These are phyloP conservation scores for Caenorhabditis imperialis DNA, from an alignment of 2,888 invertebrate genomes.

Conservation along the genomic window DNA sequence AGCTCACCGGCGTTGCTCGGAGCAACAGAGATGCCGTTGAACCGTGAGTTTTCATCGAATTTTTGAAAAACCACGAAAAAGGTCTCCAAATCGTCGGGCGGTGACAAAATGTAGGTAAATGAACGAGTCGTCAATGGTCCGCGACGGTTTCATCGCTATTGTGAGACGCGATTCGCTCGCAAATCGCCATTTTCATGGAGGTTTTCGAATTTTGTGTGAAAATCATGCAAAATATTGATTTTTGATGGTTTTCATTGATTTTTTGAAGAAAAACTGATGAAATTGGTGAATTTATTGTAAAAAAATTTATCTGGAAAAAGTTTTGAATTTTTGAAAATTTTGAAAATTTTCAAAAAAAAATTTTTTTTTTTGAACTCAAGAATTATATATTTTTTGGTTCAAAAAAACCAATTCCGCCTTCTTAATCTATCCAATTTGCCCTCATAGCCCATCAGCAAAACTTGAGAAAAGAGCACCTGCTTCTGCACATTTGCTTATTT, in stretches of 20 bases:
- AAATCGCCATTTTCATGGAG: constrained; percentile 1
- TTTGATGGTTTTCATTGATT: too few species aligned
- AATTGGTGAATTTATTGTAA: too few species aligned
- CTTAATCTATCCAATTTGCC: constrained; percentile 44
- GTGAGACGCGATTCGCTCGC: constrained; percentile 14
- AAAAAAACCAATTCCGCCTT: constrained; percentile 5
- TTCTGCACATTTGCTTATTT: constrained; percentile 53
- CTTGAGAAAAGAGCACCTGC: constrained; percentile 34
- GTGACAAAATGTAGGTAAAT: constrained; percentile 51
- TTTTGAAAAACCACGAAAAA: background rate
- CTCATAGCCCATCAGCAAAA: constrained; percentile 31
- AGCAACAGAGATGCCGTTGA: constrained; percentile 29
- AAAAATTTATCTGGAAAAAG: too few species aligned
- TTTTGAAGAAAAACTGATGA: too few species aligned
- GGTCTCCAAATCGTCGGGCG: background rate
- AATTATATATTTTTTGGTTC: too few species aligned
- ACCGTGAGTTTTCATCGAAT: constrained; percentile 23
- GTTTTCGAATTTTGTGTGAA: constrained; percentile 27
- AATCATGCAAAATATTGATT: too few species aligned
- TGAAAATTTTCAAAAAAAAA: too few species aligned
- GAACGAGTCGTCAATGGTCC: constrained; percentile 51
- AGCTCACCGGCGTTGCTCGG: constrained; percentile 23
- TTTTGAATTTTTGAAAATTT: too few species aligned
- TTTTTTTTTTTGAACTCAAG: too few species aligned
- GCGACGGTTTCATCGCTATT: constrained; percentile 40